A percentile compares a stretch with the other conserved stretches of the same genome.
phyloP scores from a whole-genome alignment of 2,888 invertebrate genomes.

The Coelinius sp. region DNA sequence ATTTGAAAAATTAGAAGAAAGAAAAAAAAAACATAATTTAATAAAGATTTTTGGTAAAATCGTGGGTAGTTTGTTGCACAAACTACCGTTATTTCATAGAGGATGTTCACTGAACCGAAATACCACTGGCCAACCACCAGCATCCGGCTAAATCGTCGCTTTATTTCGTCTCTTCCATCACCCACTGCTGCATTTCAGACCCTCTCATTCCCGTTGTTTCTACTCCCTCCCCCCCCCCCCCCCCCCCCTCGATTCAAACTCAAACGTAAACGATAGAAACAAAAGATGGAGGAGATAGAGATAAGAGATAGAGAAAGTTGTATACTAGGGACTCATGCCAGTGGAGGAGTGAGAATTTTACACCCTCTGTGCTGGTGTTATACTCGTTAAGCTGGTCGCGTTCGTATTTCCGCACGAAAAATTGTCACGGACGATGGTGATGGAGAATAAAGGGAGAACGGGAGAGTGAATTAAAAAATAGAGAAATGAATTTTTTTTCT shows the following conservation, averaged over 20 bases:
- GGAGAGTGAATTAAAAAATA: constrained; percentile 6
- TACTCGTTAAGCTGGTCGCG: constrained; percentile 28
- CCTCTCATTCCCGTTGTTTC: constrained; percentile 2
- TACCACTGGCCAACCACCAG: constrained; percentile 40
- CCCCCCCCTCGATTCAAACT: background rate
- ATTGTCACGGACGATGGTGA: constrained; percentile 15
- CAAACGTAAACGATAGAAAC: constrained; percentile 24
- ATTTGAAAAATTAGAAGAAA: too few species aligned
- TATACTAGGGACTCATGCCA: constrained; percentile 18
- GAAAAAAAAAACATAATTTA: background rate
- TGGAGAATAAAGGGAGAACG: constrained; percentile 1
- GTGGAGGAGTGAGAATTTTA: constrained; percentile 18
- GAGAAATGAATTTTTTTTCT: background rate
- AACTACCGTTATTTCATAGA: constrained; percentile 38
- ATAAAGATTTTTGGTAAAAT: constrained; percentile 7
- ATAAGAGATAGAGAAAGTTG: too few species aligned
- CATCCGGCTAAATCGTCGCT: constrained; percentile 36
- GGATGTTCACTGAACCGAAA: constrained; percentile 40
- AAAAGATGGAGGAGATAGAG: constrained; percentile 25
- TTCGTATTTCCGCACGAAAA: constrained; percentile 32
- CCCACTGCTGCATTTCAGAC: constrained; percentile 12
- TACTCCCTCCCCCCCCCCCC: background rate
- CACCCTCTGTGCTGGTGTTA: constrained; percentile 7
- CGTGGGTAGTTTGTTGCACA: constrained; percentile 27
- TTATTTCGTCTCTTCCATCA: constrained; percentile 9